Evolutionary conservation across 30 jellyfish, hydroid and myxozoan species (phyloP), one percentile per base, ranked within the genome.

Genomic region (Haliclystus octoradiatus): DNA sequence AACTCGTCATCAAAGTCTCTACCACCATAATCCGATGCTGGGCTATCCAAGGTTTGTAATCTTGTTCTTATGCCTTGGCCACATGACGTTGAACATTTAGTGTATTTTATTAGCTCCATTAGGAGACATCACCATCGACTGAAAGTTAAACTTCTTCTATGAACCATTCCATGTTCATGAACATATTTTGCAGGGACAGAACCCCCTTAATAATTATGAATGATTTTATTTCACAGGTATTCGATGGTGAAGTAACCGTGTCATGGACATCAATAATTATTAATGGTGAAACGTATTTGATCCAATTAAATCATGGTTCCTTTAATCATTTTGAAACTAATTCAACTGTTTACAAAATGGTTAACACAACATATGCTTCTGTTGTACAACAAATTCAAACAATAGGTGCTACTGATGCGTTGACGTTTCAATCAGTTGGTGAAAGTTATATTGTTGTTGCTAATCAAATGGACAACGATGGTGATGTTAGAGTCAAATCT

Each of bases 351-450:
- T 28, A 68, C 68, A 65, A 40, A 35, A 19, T 80, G 31, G 75
- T 68, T 31, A 67, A 69, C 24, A 72, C 71, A 32, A 74, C n/a
- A 30, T 60, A 77, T 0, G 30, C 71, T 13, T 75, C 65, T 1
- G 32, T 72, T 64, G 77, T 80, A n/a, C 93, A 80, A 29, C 64
- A 71, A 29, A 80, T 80, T 5, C 24, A 84, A 30, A 80, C 85
- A 1, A 52, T 60, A 63, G 93, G 93, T 1, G 93, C 77, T 0
- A 14, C 81, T 31, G 93, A 72, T 57, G 72, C 33, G 9, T 53
- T 33, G 35, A 12, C 65, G 4, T 80, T 80, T 73, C 2, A 33
- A 50, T 72, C 84, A 1, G 62, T 31, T 32, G 85, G 84, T 13
- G 70, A 72, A 2, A 23, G 24, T 14, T 80, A 71, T 65, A 31